Evolutionary conservation across 2,113 vertebrate genomes (phyloP).

Genomic region (Bubo scandiacus): DNA sequence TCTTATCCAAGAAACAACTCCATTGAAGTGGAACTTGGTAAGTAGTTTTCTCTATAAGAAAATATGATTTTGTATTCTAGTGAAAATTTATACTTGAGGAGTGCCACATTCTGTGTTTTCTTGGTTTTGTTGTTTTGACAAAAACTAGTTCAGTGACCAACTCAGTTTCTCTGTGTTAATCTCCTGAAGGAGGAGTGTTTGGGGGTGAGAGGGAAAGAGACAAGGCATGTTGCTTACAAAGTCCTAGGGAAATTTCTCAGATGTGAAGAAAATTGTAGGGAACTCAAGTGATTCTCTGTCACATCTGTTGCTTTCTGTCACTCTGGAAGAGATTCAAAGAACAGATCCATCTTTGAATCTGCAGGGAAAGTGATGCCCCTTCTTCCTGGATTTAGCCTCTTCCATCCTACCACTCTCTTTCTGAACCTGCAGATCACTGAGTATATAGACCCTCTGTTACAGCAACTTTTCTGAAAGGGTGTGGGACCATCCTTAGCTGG

Average conservation of each 20-base stretch:
- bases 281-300: neutral
- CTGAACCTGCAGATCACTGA: neutral
- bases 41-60: conserved; percentile 46
- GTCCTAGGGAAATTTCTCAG: neutral
- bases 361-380: neutral
- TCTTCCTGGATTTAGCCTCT: neutral
- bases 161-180: neutral
- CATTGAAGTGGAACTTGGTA: conserved; percentile 77
- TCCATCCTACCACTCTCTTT: neutral
- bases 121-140: neutral
- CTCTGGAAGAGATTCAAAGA: neutral
- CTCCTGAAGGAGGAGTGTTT: neutral
- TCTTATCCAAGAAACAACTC: conserved; percentile 75
- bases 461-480: neutral
- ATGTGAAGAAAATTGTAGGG: neutral
- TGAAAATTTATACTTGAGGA: neutral
- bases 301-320: neutral
- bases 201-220: neutral
- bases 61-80: neutral
- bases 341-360: neutral
- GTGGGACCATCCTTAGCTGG: neutral
- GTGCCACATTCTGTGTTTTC: neutral
- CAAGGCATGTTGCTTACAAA: neutral
- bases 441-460: neutral
- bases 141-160: neutral